Evolutionary conservation across 2,797 vertebrate species (phyloP), one percentile per base, ranked within the genome.

Genomic region (Sebastes goodei): DNA sequence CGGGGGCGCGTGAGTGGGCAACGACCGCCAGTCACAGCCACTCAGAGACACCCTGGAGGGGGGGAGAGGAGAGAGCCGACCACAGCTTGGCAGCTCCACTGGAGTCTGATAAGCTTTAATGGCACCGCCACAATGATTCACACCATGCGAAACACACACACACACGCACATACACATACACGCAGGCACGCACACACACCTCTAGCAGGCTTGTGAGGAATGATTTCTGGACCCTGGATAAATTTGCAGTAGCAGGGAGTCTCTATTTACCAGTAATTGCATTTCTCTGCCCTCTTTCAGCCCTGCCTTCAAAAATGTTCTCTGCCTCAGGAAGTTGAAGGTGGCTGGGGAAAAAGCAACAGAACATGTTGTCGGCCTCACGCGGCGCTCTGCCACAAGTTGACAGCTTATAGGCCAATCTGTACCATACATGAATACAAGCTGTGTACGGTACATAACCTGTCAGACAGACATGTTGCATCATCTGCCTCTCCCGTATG

Each of bases 181-280:
- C 25, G 63, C 35, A 60, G 65, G 62, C 65, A 84, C 35, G 25
- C 63, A 70, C 60, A 80, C 78, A 80, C 80, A 88, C 85, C 81
- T 84, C 72, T 55, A 84, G 81, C 86, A 83, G 82, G 61, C 86
- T 89, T 91, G 92, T 83, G 89, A 89, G 88, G 91, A 93, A 92
- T 92, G 89, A 94, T 94, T 93, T 93, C 86, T 83, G 89, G 88
- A 89, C 87, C 83, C 86, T 73, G 87, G 92, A 89, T 92, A 84
- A 89, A 94, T 93, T 92, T 92, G 92, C 93, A 93, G 90, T 94
- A 92, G 94, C 88, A 86, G 94, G 94, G 93, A 90, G 94, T 92
- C 92, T 90, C 87, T 94, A 93, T 96, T 95, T 95, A 94, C 92
- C 87, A 93, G 92, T 95, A 95, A 96, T 96, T 95, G 93, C 92